phyloP scores from a whole-genome alignment of 2,113 vertebrate genomes.

The Pandion haliaetus region DNA sequence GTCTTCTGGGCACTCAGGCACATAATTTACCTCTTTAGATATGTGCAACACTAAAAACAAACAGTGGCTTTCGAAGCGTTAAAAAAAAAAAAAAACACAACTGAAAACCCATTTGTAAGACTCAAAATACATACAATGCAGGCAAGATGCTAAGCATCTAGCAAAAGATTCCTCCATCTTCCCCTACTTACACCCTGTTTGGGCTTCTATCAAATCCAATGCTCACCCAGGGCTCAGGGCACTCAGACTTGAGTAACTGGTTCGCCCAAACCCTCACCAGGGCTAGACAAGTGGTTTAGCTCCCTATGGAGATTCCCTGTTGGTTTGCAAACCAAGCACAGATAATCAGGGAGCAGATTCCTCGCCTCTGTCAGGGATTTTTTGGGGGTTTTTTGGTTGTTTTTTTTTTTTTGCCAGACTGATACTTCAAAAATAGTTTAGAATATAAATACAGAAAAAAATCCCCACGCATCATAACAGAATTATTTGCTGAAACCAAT shows the following conservation, averaged over 20 bases:
- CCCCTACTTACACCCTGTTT: background rate
- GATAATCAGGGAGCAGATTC: background rate
- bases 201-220: background rate
- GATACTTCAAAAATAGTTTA: background rate
- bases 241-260: background rate
- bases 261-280: background rate
- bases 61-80: background rate
- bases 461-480: background rate
- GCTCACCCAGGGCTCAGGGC: background rate
- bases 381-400: background rate
- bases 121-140: background rate
- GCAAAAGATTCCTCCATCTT: background rate
- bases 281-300: rapidly evolving
- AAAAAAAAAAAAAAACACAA: background rate
- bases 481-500: background rate
- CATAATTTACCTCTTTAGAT: background rate
- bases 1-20: background rate
- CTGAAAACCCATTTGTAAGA: background rate
- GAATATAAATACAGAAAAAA: background rate
- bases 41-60: background rate
- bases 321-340: background rate
- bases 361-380: background rate
- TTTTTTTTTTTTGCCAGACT: background rate
- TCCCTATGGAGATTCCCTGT: background rate
- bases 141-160: background rate